Base-by-base conservation (phyloP, 2,113 vertebrate genomes). In the Pomatorhinus ruficollis region DNA sequence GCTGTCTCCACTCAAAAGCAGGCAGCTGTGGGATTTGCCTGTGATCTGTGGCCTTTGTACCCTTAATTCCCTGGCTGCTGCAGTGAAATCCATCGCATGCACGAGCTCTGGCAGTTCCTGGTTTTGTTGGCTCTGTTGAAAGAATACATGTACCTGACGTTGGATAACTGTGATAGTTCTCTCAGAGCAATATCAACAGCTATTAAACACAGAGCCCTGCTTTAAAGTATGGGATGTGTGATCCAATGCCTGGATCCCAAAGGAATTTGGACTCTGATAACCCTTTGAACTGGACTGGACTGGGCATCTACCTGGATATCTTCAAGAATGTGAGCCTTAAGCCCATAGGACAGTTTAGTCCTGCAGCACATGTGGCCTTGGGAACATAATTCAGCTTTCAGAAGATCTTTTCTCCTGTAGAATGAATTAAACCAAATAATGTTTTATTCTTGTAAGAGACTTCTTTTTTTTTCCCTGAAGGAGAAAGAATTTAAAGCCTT, bases 361-460 rank as follows among this genome's bases (percentile, higher is more conserved):
- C 61, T 91, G 56, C 69, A 24, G 21, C 64, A 44, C 39, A 4
- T 17, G 49, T 33, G 80, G 63, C 42, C 53, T 60, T 82, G 91
- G 65, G 70, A 96, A 33, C 23, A 53, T n/a, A n/a, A 40, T 53
- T 91, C 59, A 49, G 37, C 20, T 89, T 94, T 60, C 65, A 78
- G 56, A 90, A 40, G 64, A 79, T 31, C 17, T 65, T 65, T 53
- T 61, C 27, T 87, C n/a, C 28, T 53, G 22, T n/a, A 65, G 65
- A 49, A 63, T 85, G 70, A 69, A 82, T 94, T 89, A 94, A 93
- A 65, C 44, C 0, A 5, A 91, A 70, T 64, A 85, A 83, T 50
- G 23, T 93, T 96, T 94, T 76, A 60, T 87, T 94, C 84, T 87
- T 93, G 65, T 89, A 94, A 91, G 70, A 87, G 35, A 20, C 27